A percentile compares a stretch with the other conserved stretches of the same genome.
Conservation (phyloP, 2,113 vertebrate species). For the Illadopsis cleaveri region DNA sequence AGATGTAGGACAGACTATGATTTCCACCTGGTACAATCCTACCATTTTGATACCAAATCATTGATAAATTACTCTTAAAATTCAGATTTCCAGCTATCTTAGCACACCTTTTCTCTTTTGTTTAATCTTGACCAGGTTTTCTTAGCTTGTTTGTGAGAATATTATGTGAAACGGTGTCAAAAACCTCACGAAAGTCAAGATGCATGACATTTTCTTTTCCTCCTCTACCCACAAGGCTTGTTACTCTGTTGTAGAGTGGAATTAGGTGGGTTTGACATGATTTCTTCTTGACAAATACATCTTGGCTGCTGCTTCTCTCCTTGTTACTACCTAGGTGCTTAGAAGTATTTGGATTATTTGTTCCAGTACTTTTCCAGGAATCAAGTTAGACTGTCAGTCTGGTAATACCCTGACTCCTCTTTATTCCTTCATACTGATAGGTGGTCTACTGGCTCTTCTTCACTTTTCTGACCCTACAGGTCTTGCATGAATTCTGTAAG, state of each 20-base stretch:
- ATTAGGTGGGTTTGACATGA: background rate
- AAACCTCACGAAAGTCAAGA: background rate
- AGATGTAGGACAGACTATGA: background rate
- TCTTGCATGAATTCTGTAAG: background rate
- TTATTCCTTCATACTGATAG: background rate
- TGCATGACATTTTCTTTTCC: background rate
- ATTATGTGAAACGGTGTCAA: background rate
- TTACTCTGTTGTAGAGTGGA: background rate
- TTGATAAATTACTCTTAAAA: background rate
- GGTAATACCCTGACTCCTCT: background rate
- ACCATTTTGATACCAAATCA: background rate
- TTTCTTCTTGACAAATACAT: background rate
- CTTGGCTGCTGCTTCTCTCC: background rate
- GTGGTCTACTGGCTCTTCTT: background rate
- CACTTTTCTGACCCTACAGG: background rate
- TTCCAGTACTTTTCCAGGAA: background rate
- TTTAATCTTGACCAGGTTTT: background rate
- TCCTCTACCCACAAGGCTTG: background rate
- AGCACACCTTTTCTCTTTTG: background rate
- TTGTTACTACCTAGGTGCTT: background rate
- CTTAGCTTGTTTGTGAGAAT: background rate
- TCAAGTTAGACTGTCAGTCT: background rate
- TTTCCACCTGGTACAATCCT: background rate
- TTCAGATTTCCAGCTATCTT: background rate
- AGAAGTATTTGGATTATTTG: background rate